Base-by-base conservation (phyloP, 2,888 invertebrate species). In the Drosophila tanythrix region DNA sequence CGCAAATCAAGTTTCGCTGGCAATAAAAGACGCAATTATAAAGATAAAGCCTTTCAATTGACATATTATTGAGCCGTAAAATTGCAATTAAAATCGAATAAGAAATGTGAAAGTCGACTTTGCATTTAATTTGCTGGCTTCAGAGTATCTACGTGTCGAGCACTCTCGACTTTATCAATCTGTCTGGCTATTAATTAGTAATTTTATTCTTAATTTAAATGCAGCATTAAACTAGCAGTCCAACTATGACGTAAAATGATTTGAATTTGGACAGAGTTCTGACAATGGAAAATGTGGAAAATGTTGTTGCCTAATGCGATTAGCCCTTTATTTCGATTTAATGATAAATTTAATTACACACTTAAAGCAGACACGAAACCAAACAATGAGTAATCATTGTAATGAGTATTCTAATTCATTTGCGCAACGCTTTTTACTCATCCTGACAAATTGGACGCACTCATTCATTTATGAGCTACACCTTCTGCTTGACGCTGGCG, bases 381-480 rank as follows among this genome's bases (percentile, higher is more conserved):
- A 8, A 40, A 57, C 15, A 29, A 29, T 15, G 18, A 4, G 15
- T 46, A 46, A 4, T 46, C 15, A 46, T 4, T 15, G 29, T 10
- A 40, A 57, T 67, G 3, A 38, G 31, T 50, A 50, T 48, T 33
- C 31, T 15, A 64, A 38, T 50, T 50, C 18, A 27, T 55, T 27
- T 48, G 25, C 2, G 2, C 67, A n/a, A 48, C n/a, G 46, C 18
- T 59, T 64, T 29, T 31, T 36, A 38, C 33, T 21, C 35, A 31
- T 35, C 11, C 25, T 29, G 38, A 15, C 67, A 68, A 67, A 40
- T 51, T 46, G 38, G 29, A 25, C 27, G 35, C 65, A 56, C 43
- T 72, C 55, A 43, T 59, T 70, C 59, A 70, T 51, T 59, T 70
- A 63, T 46, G 61, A 52, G 59, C 52, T 56, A 58, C 56, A 43